Conservation (phyloP, 2,113 vertebrate species). For the Lamprotornis superbus region DNA sequence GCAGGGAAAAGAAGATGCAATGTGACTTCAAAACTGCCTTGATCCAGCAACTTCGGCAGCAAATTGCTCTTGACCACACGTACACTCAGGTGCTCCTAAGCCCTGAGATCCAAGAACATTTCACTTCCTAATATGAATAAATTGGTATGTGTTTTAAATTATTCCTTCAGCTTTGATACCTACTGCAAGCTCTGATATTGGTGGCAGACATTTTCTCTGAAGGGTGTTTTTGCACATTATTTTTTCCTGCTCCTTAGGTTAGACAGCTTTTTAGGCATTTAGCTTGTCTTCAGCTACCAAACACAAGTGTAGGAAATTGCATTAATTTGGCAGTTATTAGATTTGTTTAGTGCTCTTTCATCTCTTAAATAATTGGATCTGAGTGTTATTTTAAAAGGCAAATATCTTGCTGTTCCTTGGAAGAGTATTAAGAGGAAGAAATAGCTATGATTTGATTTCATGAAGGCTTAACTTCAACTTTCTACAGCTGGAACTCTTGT, state of each 20-base stretch:
- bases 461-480: background rate
- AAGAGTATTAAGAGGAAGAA: background rate
- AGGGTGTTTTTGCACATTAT: background rate
- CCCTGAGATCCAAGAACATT: background rate
- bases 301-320: background rate
- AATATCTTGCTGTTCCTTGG: background rate
- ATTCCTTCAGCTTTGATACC: background rate
- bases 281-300: background rate
- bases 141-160: background rate
- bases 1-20: background rate
- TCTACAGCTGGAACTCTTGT: background rate
- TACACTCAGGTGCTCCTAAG: background rate
- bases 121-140: background rate
- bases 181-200: background rate
- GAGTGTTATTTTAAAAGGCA: slow-evolving; percentile 31
- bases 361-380: slow-evolving; percentile 23
- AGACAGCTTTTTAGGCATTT: background rate
- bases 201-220: background rate
- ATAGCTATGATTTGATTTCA: background rate
- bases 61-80: background rate
- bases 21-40: background rate
- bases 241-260: background rate
- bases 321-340: slow-evolving; percentile 51
- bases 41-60: background rate
- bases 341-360: slow-evolving; percentile 30